Conservation (phyloP, 1,140 invertebrate genomes). For the Caerostris extrusa region DNA sequence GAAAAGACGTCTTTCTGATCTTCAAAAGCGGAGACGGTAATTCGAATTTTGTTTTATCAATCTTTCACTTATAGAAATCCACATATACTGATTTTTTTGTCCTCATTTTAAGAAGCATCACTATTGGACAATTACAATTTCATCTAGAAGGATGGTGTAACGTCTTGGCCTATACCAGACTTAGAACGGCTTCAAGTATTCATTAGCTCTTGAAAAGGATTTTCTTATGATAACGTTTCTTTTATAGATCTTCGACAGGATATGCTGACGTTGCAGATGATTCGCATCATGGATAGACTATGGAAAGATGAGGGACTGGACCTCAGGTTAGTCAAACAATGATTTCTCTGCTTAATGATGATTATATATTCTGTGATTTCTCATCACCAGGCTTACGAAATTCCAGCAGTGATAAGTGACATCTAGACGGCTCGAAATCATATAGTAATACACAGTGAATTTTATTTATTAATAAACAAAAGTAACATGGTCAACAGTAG, state of each 20-base stretch:
- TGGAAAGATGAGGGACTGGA: slow-evolving; percentile 84
- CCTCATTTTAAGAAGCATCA: too few species aligned
- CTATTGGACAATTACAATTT: too few species aligned
- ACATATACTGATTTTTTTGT: too few species aligned
- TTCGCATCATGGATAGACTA: slow-evolving; percentile 85
- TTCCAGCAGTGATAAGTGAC: too few species aligned
- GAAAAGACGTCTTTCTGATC: slow-evolving; percentile 83
- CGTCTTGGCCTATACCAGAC: too few species aligned
- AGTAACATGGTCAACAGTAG: too few species aligned
- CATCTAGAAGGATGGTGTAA: too few species aligned
- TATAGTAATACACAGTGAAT: not conserved
- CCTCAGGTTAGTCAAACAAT: slow-evolving; percentile 80
- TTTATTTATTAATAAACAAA: not conserved
- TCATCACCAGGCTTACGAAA: too few species aligned
- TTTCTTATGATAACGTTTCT: not conserved
- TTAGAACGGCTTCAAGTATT: too few species aligned
- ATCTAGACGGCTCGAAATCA: too few species aligned
- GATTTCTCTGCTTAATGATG: not conserved
- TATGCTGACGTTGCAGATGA: slow-evolving; percentile 85
- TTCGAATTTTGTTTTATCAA: not conserved
- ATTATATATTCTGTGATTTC: too few species aligned
- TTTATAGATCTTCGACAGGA: slow-evolving; percentile 85
- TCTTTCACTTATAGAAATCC: too few species aligned
- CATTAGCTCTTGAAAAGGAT: not conserved
- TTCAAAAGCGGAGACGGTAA: slow-evolving; percentile 86